These are phyloP conservation scores for Mythimna ferrago DNA, from an alignment of 2,888 invertebrate genomes.

Conservation along the genomic window DNA sequence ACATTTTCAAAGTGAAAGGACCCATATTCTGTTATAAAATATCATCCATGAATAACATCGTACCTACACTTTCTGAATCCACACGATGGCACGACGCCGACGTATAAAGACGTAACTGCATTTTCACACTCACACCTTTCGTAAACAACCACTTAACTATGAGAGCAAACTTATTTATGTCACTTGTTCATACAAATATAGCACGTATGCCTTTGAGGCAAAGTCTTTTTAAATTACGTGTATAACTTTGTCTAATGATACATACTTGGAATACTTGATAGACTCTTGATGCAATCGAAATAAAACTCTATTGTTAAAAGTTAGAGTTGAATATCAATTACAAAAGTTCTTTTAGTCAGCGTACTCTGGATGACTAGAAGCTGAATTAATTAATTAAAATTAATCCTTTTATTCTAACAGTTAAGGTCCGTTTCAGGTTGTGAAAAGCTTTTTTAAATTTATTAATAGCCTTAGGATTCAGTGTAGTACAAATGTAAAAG, in stretches of 20 bases:
- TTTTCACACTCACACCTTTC: constrained; percentile 56
- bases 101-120: constrained; percentile 60
- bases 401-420: neutral
- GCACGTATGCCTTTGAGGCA: neutral
- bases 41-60: constrained; percentile 13
- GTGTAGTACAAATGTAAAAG: constrained; percentile 57
- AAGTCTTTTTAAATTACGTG: neutral
- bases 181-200: neutral
- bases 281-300: constrained; percentile 15
- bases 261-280: constrained; percentile 31
- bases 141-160: constrained; percentile 49
- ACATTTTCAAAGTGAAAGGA: neutral
- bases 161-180: constrained; percentile 1
- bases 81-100: constrained; percentile 39
- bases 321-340: constrained; percentile 19
- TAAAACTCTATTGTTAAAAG: neutral
- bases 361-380: constrained; percentile 15
- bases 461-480: constrained; percentile 54
- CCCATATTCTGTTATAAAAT: neutral
- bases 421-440: constrained; percentile 40
- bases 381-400: constrained; percentile 16
- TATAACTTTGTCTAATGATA: constrained; percentile 20
- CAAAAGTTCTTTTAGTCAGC: constrained; percentile 6
- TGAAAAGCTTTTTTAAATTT: constrained; percentile 31
- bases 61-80: constrained; percentile 21